Conservation (phyloP, 2,888 invertebrate species). For the Priocnemis perturbator region DNA sequence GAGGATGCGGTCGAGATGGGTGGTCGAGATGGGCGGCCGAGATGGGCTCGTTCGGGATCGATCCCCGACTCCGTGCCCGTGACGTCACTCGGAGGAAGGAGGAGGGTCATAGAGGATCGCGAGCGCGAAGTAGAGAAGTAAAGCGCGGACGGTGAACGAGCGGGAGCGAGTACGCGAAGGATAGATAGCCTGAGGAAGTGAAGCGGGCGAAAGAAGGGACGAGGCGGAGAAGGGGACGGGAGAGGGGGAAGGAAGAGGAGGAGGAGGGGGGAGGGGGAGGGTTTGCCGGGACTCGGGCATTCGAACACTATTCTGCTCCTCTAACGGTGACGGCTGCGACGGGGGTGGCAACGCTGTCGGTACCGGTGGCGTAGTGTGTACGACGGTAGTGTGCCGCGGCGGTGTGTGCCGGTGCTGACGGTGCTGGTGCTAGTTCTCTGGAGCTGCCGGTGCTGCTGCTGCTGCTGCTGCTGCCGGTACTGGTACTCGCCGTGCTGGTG, state of each 20-base stretch:
- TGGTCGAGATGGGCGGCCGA: slow-evolving; percentile 13
- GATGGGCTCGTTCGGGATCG: slow-evolving; percentile 67
- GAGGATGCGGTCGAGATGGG: slow-evolving; percentile 44
- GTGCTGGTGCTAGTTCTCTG: too few species aligned
- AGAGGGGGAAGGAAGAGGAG: slow-evolving; percentile 38
- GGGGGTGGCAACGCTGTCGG: not conserved
- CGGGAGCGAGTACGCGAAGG: not conserved
- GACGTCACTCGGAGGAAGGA: slow-evolving; percentile 64
- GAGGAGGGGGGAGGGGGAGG: slow-evolving; percentile 42
- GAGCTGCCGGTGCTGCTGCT: slow-evolving; percentile 23
- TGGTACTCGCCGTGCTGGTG: too few species aligned
- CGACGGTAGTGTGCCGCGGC: too few species aligned
- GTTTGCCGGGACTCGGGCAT: slow-evolving; percentile 48
- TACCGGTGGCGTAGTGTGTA: too few species aligned
- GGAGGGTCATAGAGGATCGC: slow-evolving; percentile 27
- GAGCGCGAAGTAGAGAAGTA: slow-evolving; percentile 7
- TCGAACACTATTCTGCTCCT: slow-evolving; percentile 44
- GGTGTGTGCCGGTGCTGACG: slow-evolving; percentile 29
- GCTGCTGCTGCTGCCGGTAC: too few species aligned
- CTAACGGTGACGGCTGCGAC: slow-evolving; percentile 13
- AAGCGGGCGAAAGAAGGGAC: slow-evolving; percentile 48
- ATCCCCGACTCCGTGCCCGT: slow-evolving; percentile 72
- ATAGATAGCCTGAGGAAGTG: slow-evolving; percentile 7
- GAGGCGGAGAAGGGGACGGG: slow-evolving; percentile 29
- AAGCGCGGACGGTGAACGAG: not conserved